A percentile compares a stretch with the other conserved stretches of the same genome.
phyloP scores from a whole-genome alignment of 2,888 invertebrate species.

The Thymelicus sylvestris region DNA sequence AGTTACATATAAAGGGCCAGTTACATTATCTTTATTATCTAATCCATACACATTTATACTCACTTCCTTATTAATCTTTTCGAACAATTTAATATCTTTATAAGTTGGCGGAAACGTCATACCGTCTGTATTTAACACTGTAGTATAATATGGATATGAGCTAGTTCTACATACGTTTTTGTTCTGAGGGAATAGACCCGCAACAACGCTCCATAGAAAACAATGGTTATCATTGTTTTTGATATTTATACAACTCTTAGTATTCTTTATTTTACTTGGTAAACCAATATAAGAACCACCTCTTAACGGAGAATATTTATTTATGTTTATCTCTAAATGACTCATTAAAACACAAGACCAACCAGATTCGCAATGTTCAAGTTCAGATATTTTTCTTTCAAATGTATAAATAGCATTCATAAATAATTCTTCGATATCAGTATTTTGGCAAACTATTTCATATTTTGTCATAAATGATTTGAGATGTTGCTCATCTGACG shows the following conservation, averaged over 20 bases:
- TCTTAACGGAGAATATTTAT: slow-evolving; percentile 32
- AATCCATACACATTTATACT: slow-evolving; percentile 41
- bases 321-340: slow-evolving; percentile 36
- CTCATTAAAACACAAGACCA: slow-evolving; percentile 35
- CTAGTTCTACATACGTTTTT: slow-evolving; percentile 35
- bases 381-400: slow-evolving; percentile 33
- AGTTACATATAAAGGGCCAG: slow-evolving; percentile 41
- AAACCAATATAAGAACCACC: slow-evolving; percentile 30
- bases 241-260: slow-evolving; percentile 38
- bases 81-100: slow-evolving; percentile 40
- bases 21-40: slow-evolving; percentile 35
- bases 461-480: slow-evolving; percentile 39
- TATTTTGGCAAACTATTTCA: background rate
- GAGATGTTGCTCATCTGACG: slow-evolving; percentile 25
- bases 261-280: slow-evolving; percentile 24
- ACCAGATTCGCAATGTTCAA: slow-evolving; percentile 38
- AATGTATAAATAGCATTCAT: background rate
- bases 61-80: slow-evolving; percentile 30
- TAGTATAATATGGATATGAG: slow-evolving; percentile 39
- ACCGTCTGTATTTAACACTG: slow-evolving; percentile 35
- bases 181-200: slow-evolving; percentile 31
- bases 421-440: no score
- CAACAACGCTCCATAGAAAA: slow-evolving; percentile 38
- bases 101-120: slow-evolving; percentile 40
- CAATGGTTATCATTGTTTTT: slow-evolving; percentile 34